Evolutionary conservation across 2,797 vertebrate species (phyloP).

Genomic region (Denticeps clupeoides): DNA sequence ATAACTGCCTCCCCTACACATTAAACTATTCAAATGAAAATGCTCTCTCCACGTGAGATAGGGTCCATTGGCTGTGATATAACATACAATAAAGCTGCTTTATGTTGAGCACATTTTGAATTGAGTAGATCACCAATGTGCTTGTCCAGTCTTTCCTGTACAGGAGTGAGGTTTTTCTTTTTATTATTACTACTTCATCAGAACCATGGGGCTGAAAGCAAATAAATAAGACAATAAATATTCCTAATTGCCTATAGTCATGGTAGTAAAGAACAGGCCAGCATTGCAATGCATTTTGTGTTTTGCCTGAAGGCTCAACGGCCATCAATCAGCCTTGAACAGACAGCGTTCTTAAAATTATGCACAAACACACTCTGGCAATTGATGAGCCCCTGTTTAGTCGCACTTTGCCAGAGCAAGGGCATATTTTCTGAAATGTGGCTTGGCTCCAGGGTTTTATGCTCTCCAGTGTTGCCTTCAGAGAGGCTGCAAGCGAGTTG

Average conservation of each 20-base stretch:
- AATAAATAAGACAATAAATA: constrained; percentile 33
- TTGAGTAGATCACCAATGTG: constrained; percentile 10
- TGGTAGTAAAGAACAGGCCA: constrained; percentile 26
- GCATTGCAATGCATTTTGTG: constrained; percentile 11
- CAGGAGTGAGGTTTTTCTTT: constrained; percentile 3
- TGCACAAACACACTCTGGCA: constrained; percentile 24
- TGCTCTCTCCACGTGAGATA: constrained; percentile 22
- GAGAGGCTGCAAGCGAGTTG: constrained; percentile 16
- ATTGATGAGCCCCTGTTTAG: constrained; percentile 33
- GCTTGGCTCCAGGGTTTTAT: constrained; percentile 16
- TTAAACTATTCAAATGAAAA: constrained; percentile 25
- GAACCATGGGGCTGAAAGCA: constrained; percentile 24
- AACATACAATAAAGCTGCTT: constrained; percentile 29
- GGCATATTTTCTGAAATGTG: constrained; percentile 15
- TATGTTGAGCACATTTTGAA: constrained; percentile 18
- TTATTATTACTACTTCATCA: constrained; percentile 16
- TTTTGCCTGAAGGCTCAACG: constrained; percentile 20
- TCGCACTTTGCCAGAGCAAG: constrained; percentile 17
- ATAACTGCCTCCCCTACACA: constrained; percentile 15
- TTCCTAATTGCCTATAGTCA: constrained; percentile 32
- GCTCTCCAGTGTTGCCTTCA: neutral
- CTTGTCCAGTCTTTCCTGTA: neutral
- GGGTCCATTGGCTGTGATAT: constrained; percentile 22
- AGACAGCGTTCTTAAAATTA: constrained; percentile 37
- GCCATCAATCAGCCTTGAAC: constrained; percentile 35